Base-by-base conservation (phyloP, 2,797 vertebrate genomes). In the Malurus leucopterus region DNA sequence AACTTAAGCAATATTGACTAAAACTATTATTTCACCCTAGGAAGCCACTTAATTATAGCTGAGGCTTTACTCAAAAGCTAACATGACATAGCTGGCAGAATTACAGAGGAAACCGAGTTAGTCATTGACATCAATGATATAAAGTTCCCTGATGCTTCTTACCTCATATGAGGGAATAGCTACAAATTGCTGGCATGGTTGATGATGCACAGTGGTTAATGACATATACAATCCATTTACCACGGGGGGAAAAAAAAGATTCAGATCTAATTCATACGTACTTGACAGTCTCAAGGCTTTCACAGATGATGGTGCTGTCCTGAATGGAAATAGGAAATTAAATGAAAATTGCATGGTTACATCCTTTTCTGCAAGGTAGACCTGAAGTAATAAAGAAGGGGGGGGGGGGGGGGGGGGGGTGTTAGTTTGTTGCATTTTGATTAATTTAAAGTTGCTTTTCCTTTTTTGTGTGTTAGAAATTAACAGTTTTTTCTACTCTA, bases 1-100 rank as follows among this genome's bases (percentile, higher is more conserved):
- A 93, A 86, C 62, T 87, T 84, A 74, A 87, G 57, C 63, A 87
- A 87, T 85, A 70, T 90, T 89, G 87, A 94, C 90, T 89, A 69
- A 83, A 90, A 80, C 59, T 79, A 65, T 74, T 62, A 76, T 84
- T 89, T 93, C 70, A 78, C 72, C 21, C 51, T 46, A n/a, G 55
- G 80, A 91, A 89, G 46, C 23, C 44, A 78, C 77, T 91, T 94
- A 93, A 88, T 89, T 89, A 83, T 70, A 85, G 29, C 41, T 68
- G 54, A 84, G 19, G 38, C 54, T 90, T 91, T 86, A 65, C 85
- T 68, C 70, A 85, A 71, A 88, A 64, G 19, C 46, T 51, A 69
- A 68, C 78, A 76, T 76, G 63, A 80, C 73, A 89, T 26, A 75
- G 67, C 32, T 90, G 84, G 88, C 77, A 88, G 59, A 79, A 55